Base-by-base conservation (phyloP, 2,888 invertebrate genomes). In the Thera obeliscata region DNA sequence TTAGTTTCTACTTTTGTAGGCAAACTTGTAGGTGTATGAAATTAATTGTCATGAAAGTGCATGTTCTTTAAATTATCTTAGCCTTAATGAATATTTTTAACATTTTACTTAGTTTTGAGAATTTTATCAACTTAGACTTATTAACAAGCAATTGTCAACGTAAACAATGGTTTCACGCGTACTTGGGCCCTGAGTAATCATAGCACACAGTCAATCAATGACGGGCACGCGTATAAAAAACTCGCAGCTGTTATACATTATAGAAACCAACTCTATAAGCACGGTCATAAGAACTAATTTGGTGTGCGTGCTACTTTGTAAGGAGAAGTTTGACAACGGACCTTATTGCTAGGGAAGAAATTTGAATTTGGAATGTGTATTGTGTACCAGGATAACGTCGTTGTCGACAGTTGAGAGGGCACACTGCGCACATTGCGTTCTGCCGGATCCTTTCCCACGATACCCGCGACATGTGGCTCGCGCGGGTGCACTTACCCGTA, bases 381-480 rank as follows among this genome's bases (percentile, higher is more conserved):
- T 75, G 78, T 61, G 61, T 50, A 67, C 68, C 69, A 54, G 66
- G 76, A 71, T 72, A 75, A 74, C 72, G 43, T 64, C 74, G 74
- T 78, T 80, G 86, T 81, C 81, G 85, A 86, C 86, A 88, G 88
- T 88, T 86, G 85, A 90, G 83, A 84, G 81, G 83, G 86, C 86
- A 85, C 87, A 89, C 88, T 90, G 65, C 58, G 52, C 69, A 69
- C 68, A 69, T 92, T 92, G 90, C 89, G 89, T 86, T 85, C 83
- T 81, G 81, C 80, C 79, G 82, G 87, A 87, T 87, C 84, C 88
- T 87, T 93, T 93, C 93, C 91, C 93, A 93, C 93, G 93, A 84
- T 89, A 85, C 87, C 86, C 85, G 89, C 90, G 92, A 88, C 93
- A 93, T 91, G 91, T 93, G 93, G 91, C 92, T 87, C 91, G 90